Conservation (phyloP, 2,113 vertebrate species). For the Caloenas nicobarica region DNA sequence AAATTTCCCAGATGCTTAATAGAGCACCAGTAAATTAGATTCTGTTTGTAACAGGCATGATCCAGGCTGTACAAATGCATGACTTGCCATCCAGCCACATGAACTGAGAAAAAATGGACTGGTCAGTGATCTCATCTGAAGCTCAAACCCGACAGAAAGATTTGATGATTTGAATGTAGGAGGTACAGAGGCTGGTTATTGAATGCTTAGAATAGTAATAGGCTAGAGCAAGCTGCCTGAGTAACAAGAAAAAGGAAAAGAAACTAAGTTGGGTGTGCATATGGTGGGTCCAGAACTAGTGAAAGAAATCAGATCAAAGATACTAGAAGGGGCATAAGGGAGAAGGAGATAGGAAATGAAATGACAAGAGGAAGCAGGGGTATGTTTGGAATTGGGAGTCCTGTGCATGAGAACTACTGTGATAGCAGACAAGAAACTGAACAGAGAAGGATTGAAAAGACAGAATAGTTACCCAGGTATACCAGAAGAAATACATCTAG, state of each 20-base stretch:
- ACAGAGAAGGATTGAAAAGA: background rate
- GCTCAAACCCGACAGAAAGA: background rate
- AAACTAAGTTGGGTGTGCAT: background rate
- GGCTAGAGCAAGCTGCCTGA: background rate
- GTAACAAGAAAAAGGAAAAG: background rate
- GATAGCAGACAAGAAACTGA: background rate
- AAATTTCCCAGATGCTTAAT: background rate
- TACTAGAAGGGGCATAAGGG: background rate
- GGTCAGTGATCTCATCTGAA: background rate
- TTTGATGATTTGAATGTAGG: background rate
- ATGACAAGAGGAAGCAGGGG: background rate
- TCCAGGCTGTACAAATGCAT: background rate
- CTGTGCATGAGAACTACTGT: background rate
- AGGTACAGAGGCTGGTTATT: background rate
- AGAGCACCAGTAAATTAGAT: background rate
- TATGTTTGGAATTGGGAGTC: background rate
- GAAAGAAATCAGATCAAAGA: background rate
- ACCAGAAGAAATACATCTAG: background rate
- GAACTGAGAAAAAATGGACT: background rate
- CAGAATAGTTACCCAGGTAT: background rate
- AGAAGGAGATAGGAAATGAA: background rate
- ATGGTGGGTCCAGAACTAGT: background rate
- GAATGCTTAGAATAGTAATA: background rate
- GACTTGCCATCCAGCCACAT: background rate
- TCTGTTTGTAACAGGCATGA: background rate